A percentile compares a stretch with the other conserved stretches of the same genome.
These are phyloP conservation scores for Agapornis canus DNA, from an alignment of 2,797 vertebrate species.

Conservation along the genomic window DNA sequence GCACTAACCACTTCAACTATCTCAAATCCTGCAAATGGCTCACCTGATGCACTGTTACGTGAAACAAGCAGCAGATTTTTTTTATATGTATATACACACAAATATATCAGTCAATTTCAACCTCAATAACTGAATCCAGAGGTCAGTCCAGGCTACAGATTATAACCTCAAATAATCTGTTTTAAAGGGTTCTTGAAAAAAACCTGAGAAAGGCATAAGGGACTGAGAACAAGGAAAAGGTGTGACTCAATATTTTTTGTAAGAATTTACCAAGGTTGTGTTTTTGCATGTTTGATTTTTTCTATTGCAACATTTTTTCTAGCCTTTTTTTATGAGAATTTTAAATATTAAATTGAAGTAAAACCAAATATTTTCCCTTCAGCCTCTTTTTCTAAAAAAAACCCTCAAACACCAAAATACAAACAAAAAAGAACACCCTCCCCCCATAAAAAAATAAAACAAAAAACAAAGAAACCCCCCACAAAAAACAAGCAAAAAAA, in stretches of 20 bases:
- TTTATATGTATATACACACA: fast-evolving
- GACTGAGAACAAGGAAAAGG: not conserved
- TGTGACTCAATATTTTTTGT: not conserved
- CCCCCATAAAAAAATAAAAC: too few species aligned
- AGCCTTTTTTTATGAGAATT: not conserved
- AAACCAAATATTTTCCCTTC: not conserved
- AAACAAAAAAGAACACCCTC: not conserved
- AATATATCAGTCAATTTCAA: not conserved
- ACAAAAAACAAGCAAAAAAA: too few species aligned
- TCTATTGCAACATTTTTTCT: not conserved
- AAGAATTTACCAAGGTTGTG: not conserved
- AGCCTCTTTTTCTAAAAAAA: not conserved
- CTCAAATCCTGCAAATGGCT: not conserved
- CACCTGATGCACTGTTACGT: not conserved
- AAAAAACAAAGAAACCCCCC: too few species aligned
- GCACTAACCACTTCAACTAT: not conserved
- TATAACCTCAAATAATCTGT: not conserved
- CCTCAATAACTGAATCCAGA: not conserved
- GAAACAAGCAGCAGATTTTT: not conserved
- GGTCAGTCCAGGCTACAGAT: not conserved
- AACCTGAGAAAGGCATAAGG: not conserved
- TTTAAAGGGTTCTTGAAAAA: not conserved
- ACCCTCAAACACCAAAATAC: too few species aligned
- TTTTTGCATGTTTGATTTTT: not conserved
- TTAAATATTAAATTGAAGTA: not conserved